Evolutionary conservation across 1,140 invertebrate species (phyloP).

Genomic region (Drosophila lacteicornis): DNA sequence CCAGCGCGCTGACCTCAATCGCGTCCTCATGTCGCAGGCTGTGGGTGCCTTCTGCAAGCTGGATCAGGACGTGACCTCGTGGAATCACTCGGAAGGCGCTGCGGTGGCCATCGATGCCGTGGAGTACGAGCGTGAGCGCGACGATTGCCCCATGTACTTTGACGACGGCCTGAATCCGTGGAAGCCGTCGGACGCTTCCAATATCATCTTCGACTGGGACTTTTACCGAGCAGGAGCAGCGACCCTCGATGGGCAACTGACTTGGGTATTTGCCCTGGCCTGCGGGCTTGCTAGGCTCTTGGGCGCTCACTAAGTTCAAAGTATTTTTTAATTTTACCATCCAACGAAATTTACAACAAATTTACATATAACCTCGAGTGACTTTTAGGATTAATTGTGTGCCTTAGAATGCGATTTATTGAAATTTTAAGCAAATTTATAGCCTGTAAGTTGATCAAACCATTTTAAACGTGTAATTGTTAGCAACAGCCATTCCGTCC

Average conservation of each 20-base stretch:
- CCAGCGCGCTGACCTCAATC: constrained; percentile 96
- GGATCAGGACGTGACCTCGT: constrained; percentile 95
- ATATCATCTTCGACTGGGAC: constrained; percentile 88
- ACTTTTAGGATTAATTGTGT: constrained; percentile 33
- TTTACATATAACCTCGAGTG: constrained; percentile 13
- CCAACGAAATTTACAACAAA: constrained; percentile 38
- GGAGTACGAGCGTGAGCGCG: constrained; percentile 96
- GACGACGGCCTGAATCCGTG: constrained; percentile 96
- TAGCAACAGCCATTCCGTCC: constrained; percentile 50
- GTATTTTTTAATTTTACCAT: constrained; percentile 30
- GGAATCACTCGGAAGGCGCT: constrained; percentile 95
- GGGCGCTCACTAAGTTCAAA: constrained; percentile 30
- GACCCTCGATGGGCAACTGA: constrained; percentile 10
- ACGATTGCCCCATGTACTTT: constrained; percentile 97
- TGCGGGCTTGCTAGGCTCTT: constrained; percentile 28
- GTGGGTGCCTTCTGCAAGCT: constrained; percentile 96
- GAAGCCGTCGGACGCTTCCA: constrained; percentile 89
- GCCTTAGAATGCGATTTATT: constrained; percentile 39
- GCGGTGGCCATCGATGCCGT: constrained; percentile 95
- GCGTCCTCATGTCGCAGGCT: constrained; percentile 94
- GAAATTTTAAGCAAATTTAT: constrained; percentile 29
- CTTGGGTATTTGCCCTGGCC: constrained; percentile 9
- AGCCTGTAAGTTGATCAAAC: constrained; percentile 44
- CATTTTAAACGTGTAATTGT: constrained; percentile 21
- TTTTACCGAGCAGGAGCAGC: constrained; percentile 72